Evolutionary conservation across 1,140 invertebrate species (phyloP).

Genomic region (Glomeris maerens): DNA sequence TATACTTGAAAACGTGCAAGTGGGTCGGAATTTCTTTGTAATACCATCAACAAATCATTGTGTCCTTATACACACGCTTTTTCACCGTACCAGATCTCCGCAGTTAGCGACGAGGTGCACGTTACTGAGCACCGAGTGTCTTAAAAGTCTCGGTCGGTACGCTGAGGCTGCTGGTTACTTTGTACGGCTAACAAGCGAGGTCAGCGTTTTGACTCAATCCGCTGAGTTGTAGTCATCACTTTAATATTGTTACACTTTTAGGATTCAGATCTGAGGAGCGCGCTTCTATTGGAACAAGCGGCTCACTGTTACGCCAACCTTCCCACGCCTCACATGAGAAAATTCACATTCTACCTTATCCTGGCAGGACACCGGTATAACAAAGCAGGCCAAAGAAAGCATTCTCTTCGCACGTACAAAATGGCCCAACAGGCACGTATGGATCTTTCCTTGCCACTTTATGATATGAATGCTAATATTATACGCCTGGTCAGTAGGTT

Average conservation of each 20-base stretch:
- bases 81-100: constrained; percentile 51
- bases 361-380: constrained; percentile 79
- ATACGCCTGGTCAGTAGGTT: constrained; percentile 37
- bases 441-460: background rate
- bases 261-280: constrained; percentile 48
- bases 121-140: constrained; percentile 68
- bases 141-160: constrained; percentile 57
- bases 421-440: constrained; percentile 69
- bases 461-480: background rate
- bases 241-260: constrained; percentile 14
- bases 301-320: constrained; percentile 71
- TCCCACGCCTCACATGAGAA: constrained; percentile 63
- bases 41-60: background rate
- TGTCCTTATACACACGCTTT: constrained; percentile 10
- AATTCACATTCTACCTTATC: constrained; percentile 95
- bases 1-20: constrained; percentile 78
- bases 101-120: constrained; percentile 83
- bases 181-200: constrained; percentile 89
- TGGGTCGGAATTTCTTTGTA: constrained; percentile 29
- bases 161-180: constrained; percentile 83
- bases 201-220: background rate
- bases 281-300: constrained; percentile 85
- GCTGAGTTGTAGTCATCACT: background rate
- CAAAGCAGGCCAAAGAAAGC: constrained; percentile 77
- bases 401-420: constrained; percentile 78